Evolutionary conservation across 2,797 vertebrate genomes (phyloP).

Genomic region (Nothura maculosa): DNA sequence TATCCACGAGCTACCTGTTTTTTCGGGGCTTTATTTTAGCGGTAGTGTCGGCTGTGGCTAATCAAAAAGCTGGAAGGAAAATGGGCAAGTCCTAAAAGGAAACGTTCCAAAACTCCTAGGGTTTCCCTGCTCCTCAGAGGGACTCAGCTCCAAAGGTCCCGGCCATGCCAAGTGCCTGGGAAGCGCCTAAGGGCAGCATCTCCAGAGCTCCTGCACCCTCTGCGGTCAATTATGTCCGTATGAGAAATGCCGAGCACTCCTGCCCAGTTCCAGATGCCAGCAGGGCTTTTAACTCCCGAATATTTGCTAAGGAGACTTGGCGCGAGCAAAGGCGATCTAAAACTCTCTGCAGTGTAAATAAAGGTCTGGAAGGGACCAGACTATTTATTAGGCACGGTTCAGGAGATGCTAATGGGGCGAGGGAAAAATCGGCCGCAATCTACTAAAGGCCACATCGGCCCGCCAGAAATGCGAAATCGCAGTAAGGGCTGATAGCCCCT

Average conservation of each 20-base stretch:
- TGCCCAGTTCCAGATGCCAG: constrained; percentile 2
- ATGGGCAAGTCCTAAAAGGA: neutral
- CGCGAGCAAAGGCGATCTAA: neutral
- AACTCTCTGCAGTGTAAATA: constrained; percentile 24
- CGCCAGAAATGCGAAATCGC: neutral
- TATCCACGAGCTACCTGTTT: neutral
- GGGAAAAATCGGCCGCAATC: neutral
- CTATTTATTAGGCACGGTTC: neutral
- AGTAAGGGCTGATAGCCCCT: neutral
- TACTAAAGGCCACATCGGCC: neutral
- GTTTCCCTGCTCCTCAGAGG: neutral
- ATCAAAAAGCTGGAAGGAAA: neutral
- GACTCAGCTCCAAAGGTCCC: neutral
- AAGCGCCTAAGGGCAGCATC: neutral
- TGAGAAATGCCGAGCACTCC: neutral
- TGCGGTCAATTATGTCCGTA: neutral
- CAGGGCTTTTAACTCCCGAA: neutral
- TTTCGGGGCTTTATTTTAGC: neutral
- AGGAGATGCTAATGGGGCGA: neutral
- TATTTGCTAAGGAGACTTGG: constrained; percentile 54
- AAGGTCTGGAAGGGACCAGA: neutral
- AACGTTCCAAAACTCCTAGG: neutral
- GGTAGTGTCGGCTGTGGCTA: neutral
- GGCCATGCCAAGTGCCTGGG: neutral
- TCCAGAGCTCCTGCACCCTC: neutral